These are phyloP conservation scores for Octodonta nipae DNA, from an alignment of 2,888 invertebrate genomes.

Conservation along the genomic window DNA sequence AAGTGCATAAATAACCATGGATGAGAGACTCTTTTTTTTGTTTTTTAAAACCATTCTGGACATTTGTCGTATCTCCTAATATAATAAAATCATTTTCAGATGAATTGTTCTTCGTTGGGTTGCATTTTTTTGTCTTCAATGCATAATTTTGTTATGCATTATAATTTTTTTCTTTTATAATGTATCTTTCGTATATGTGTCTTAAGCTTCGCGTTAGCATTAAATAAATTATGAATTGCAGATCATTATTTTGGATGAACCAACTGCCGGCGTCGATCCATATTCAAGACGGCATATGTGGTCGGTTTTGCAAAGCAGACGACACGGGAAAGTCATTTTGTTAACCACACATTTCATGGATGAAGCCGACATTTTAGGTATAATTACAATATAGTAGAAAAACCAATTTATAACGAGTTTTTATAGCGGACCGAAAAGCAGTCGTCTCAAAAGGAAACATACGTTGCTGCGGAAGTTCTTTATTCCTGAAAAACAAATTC, in stretches of 20 bases:
- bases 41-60: too few relatives aligned
- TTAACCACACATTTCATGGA: constrained; percentile 84
- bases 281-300: constrained; percentile 71
- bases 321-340: constrained; percentile 62
- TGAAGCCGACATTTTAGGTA: constrained; percentile 65
- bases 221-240: too few relatives aligned
- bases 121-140: too few relatives aligned
- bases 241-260: constrained; percentile 77
- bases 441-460: constrained; percentile 71
- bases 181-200: too few relatives aligned
- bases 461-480: constrained; percentile 69
- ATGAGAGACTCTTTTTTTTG: too few relatives aligned
- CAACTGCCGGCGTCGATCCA: constrained; percentile 77
- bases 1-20: too few relatives aligned
- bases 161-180: too few relatives aligned
- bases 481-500: constrained; percentile 77
- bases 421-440: constrained; percentile 64
- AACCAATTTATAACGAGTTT: constrained; percentile 4
- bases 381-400: background rate
- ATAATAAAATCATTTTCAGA: too few relatives aligned
- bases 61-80: too few relatives aligned
- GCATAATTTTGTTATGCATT: too few relatives aligned
- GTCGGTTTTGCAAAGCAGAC: constrained; percentile 61
- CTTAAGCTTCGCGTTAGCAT: too few relatives aligned
- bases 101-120: too few relatives aligned